Evolutionary conservation across 2,113 vertebrate genomes (phyloP).

Genomic region (Mobula birostris): DNA sequence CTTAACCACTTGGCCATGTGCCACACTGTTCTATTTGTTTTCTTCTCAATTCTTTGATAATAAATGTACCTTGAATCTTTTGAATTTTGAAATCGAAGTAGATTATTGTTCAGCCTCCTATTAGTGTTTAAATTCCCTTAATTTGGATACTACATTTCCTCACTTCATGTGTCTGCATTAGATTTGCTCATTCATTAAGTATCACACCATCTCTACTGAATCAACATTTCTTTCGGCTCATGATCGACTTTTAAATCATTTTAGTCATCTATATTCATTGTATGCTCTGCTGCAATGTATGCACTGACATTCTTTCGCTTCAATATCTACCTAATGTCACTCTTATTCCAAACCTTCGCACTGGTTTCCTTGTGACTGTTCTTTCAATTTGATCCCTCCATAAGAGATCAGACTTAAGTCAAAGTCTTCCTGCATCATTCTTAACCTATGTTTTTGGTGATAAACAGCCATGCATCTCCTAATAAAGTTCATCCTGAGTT

Average conservation of each 20-base stretch:
- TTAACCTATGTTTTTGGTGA: not conserved
- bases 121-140: not conserved
- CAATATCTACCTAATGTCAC: not conserved
- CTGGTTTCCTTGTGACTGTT: not conserved
- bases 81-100: no score
- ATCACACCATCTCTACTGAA: not conserved
- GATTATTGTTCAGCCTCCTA: not conserved
- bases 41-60: no score
- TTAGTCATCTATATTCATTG: not conserved
- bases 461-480: not conserved
- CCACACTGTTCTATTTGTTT: no score
- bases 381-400: not conserved
- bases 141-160: not conserved
- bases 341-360: not conserved
- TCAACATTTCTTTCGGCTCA: not conserved
- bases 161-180: not conserved
- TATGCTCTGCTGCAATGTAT: not conserved
- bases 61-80: no score
- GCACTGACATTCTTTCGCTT: not conserved
- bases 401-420: not conserved
- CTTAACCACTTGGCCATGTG: no score
- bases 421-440: not conserved
- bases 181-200: not conserved
- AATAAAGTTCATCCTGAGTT: not conserved
- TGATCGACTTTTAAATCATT: not conserved